These are phyloP conservation scores for Andricus quercusramuli DNA, from an alignment of 2,888 invertebrate species.

Conservation along the genomic window DNA sequence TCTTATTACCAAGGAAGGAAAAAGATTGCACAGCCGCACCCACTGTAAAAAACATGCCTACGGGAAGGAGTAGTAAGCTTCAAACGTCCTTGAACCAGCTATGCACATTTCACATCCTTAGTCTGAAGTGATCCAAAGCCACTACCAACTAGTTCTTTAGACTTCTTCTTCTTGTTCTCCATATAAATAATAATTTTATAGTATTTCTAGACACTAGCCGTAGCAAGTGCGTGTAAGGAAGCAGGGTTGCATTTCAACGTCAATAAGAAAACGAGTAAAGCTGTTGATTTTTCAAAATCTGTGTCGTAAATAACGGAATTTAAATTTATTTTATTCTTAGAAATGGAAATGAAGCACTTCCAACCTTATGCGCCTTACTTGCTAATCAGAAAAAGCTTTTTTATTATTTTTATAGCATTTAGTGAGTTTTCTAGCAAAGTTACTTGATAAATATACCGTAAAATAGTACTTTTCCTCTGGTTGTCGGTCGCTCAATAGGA, in stretches of 20 bases:
- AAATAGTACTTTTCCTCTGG: too few species aligned
- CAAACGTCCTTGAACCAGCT: constrained; percentile 36
- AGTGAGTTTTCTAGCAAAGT: too few species aligned
- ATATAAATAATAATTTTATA: constrained; percentile 8
- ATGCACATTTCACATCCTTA: constrained; percentile 22
- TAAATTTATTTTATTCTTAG: too few species aligned
- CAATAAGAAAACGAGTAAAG: constrained; percentile 8
- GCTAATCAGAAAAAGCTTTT: too few species aligned
- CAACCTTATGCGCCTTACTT: too few species aligned
- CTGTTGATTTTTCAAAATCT: not conserved
- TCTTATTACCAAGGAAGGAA: not conserved
- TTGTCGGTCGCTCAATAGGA: too few species aligned
- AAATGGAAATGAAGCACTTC: too few species aligned
- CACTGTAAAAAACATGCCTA: constrained; percentile 29
- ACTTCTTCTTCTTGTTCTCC: constrained; percentile 31
- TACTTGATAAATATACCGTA: too few species aligned
- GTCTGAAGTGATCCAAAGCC: constrained; percentile 15
- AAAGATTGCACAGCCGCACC: not conserved
- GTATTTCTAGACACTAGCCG: not conserved
- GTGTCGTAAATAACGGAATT: too few species aligned
- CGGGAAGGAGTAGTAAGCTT: constrained; percentile 9
- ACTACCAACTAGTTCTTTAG: constrained; percentile 33
- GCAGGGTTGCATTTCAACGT: constrained; percentile 16
- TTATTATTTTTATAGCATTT: too few species aligned
- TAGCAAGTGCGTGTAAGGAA: constrained; percentile 20